Conservation (phyloP, 2,888 invertebrate species). For the Agrochola lota region DNA sequence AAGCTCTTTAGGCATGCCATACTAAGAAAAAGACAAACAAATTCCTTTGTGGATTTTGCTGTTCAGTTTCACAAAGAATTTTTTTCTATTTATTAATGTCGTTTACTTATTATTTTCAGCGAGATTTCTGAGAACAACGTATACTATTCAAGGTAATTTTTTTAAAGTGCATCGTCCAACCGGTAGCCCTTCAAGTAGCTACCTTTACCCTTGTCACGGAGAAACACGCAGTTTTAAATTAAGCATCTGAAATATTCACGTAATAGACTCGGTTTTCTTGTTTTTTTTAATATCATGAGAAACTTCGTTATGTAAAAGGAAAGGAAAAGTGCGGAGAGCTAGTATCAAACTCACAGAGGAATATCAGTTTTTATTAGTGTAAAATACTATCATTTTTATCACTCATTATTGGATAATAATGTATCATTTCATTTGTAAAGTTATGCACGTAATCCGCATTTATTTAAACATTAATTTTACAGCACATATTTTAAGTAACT, state of each 20-base stretch:
- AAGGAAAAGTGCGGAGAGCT: not conserved
- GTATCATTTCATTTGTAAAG: not conserved
- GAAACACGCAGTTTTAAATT: slow-evolving; percentile 54
- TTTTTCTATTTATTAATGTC: not conserved
- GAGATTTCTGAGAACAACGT: slow-evolving; percentile 47
- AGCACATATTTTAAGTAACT: not conserved
- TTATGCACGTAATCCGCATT: not conserved
- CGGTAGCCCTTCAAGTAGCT: slow-evolving; percentile 36
- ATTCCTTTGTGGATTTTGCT: slow-evolving; percentile 71
- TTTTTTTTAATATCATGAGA: slow-evolving; percentile 21
- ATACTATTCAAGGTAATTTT: slow-evolving; percentile 58
- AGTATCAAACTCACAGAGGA: not conserved
- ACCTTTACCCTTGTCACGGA: slow-evolving; percentile 53
- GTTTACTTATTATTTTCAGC: slow-evolving; percentile 65
- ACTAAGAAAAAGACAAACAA: slow-evolving; percentile 66
- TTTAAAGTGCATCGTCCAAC: slow-evolving; percentile 59
- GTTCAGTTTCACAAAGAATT: slow-evolving; percentile 67
- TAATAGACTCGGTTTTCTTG: slow-evolving; percentile 19
- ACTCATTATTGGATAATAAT: no score
- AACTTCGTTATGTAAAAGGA: not conserved
- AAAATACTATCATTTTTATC: not conserved
- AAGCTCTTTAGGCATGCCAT: slow-evolving; percentile 64
- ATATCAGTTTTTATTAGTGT: not conserved
- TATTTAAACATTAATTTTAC: not conserved
- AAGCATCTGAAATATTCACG: slow-evolving; percentile 60